phyloP scores from a whole-genome alignment of 2,797 vertebrate species.

The Benthosema pterotum region DNA sequence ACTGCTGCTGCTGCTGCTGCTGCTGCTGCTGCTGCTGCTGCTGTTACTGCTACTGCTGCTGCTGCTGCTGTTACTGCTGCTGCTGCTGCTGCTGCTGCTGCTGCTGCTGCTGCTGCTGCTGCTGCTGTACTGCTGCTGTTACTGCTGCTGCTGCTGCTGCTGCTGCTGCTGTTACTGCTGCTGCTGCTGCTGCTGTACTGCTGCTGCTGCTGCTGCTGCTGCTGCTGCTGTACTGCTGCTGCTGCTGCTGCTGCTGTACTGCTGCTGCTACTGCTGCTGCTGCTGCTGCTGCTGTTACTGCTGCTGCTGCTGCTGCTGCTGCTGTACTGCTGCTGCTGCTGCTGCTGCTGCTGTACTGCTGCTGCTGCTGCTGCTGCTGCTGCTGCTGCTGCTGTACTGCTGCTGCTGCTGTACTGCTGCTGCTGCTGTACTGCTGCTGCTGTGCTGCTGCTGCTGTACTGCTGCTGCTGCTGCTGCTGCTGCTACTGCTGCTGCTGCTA shows the following conservation, averaged over 20 bases:
- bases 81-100: constrained; percentile 31
- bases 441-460: constrained; percentile 13
- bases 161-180: constrained; percentile 50
- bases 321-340: constrained; percentile 70
- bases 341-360: constrained; percentile 44
- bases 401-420: constrained; percentile 75
- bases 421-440: constrained; percentile 46
- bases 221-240: constrained; percentile 78
- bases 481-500: constrained; percentile 78
- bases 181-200: constrained; percentile 10
- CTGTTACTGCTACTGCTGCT: constrained; percentile 75
- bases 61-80: constrained; percentile 63
- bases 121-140: constrained; percentile 73
- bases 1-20: constrained; percentile 31
- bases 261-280: constrained; percentile 12
- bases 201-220: constrained; percentile 51
- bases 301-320: constrained; percentile 74
- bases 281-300: constrained; percentile 48
- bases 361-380: constrained; percentile 7
- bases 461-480: constrained; percentile 45
- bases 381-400: constrained; percentile 57
- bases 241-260: constrained; percentile 48
- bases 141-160: constrained; percentile 65
- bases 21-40: constrained; percentile 47
- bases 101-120: constrained; percentile 31